Evolutionary conservation across 2,888 invertebrate genomes (phyloP).

Genomic region (Odontocolon sp.): DNA sequence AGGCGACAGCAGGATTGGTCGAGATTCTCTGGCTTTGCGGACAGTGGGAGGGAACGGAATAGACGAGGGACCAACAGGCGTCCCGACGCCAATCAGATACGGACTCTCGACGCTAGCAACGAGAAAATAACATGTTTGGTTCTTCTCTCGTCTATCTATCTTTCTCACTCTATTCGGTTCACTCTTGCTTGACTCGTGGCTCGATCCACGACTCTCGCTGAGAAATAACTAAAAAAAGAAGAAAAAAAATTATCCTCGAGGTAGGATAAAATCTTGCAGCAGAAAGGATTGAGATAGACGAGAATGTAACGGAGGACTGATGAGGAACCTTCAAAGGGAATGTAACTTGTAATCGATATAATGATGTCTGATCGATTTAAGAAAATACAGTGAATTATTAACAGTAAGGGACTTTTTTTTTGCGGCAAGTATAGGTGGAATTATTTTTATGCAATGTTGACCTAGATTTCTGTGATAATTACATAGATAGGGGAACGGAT

Average conservation of each 20-base stretch:
- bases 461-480: too few species aligned
- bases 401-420: too few species aligned
- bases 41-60: conserved; percentile 73
- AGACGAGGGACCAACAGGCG: conserved; percentile 71
- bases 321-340: conserved; percentile 8
- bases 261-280: conserved; percentile 53
- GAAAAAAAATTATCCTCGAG: conserved; percentile 26
- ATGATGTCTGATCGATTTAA: conserved; percentile 8
- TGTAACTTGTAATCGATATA: conserved; percentile 19
- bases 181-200: conserved; percentile 17
- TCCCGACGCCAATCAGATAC: conserved; percentile 71
- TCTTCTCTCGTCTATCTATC: conserved; percentile 39
- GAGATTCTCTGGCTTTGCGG: conserved; percentile 61
- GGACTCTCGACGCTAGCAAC: conserved; percentile 55
- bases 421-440: too few species aligned
- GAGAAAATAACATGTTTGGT: conserved; percentile 76
- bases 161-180: conserved; percentile 28
- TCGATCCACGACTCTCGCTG: conserved; percentile 36
- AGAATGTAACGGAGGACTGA: too few species aligned
- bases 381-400: neutral
- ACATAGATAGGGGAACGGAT: too few species aligned
- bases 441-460: too few species aligned
- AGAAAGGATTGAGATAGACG: conserved; percentile 43
- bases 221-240: conserved; percentile 23
- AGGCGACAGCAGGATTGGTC: conserved; percentile 71